These are phyloP conservation scores for Seriola rivoliana DNA, from an alignment of 2,113 vertebrate species.

Conservation along the genomic window DNA sequence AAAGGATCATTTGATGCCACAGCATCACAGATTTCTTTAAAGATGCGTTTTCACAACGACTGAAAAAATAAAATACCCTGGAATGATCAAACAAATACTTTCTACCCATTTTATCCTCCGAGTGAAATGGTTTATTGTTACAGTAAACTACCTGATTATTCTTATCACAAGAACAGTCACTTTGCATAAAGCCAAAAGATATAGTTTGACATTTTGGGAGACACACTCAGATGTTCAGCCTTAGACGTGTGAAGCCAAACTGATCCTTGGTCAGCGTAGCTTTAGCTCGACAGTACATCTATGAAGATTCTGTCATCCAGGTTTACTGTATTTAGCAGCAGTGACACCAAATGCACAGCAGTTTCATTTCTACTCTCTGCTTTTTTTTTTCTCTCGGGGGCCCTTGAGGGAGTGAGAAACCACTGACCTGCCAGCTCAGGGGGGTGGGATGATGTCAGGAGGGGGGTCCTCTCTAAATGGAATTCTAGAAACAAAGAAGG, in stretches of 20 bases:
- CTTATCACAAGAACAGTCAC: too few species aligned
- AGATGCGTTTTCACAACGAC: neutral
- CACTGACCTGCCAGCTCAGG: constrained; percentile 98
- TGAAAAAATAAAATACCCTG: neutral
- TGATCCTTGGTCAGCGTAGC: constrained; percentile 49
- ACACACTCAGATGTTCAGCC: neutral
- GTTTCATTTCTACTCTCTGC: constrained; percentile 28
- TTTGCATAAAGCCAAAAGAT: too few species aligned
- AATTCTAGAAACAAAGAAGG: constrained; percentile 95
- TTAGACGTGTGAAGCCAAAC: neutral
- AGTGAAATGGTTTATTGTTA: neutral
- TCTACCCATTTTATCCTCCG: neutral
- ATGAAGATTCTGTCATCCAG: constrained; percentile 9
- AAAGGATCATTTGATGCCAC: neutral
- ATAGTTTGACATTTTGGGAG: too few species aligned
- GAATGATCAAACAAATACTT: neutral
- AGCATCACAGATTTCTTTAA: neutral
- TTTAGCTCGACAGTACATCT: neutral
- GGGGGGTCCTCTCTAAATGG: constrained; percentile 99
- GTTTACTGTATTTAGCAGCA: constrained; percentile 1
- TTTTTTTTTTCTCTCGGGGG: constrained; percentile 6
- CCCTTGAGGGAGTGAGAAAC: constrained; percentile 74
- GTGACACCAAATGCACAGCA: neutral
- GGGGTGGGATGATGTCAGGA: constrained; percentile 98
- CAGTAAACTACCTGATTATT: too few species aligned